Conservation (phyloP, 2,888 invertebrate genomes). For the Andrena praecox region DNA sequence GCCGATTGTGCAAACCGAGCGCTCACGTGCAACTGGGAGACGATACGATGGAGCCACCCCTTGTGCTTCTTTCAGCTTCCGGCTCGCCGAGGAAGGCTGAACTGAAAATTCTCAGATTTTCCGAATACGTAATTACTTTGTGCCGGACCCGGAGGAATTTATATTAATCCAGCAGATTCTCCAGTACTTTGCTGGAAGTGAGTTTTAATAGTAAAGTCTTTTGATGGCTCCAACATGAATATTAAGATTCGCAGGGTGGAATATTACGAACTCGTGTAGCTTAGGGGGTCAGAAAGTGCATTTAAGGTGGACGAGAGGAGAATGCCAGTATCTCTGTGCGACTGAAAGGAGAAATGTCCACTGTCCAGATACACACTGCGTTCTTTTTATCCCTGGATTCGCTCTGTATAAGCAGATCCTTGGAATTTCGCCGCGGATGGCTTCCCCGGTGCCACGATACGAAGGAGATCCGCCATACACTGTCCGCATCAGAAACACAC, state of each 20-base stretch:
- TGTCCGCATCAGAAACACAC: slow-evolving; percentile 67
- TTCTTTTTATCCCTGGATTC: slow-evolving; percentile 44
- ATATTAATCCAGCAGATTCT: too few relatives aligned
- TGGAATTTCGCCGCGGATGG: slow-evolving; percentile 30
- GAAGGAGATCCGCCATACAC: slow-evolving; percentile 53
- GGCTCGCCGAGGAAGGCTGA: slow-evolving; percentile 40
- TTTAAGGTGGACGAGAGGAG: too few relatives aligned
- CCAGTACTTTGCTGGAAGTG: too few relatives aligned
- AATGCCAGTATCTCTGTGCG: background rate
- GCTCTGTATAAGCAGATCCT: slow-evolving; percentile 27
- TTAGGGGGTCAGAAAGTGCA: too few relatives aligned
- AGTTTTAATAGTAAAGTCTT: too few relatives aligned
- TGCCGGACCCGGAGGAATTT: too few relatives aligned
- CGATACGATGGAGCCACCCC: slow-evolving; percentile 65
- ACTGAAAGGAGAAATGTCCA: background rate
- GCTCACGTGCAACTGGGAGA: slow-evolving; percentile 69
- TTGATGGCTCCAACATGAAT: too few relatives aligned
- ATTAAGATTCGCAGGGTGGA: too few relatives aligned
- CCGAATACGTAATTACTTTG: background rate
- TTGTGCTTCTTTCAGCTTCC: slow-evolving; percentile 53
- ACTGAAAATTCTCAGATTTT: slow-evolving; percentile 14
- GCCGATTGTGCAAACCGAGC: slow-evolving; percentile 75
- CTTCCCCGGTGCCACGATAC: slow-evolving; percentile 49
- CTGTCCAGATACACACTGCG: background rate
- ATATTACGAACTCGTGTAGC: too few relatives aligned